Evolutionary conservation across 1,140 invertebrate genomes (phyloP).

Genomic region (Leptoteleia sp.): DNA sequence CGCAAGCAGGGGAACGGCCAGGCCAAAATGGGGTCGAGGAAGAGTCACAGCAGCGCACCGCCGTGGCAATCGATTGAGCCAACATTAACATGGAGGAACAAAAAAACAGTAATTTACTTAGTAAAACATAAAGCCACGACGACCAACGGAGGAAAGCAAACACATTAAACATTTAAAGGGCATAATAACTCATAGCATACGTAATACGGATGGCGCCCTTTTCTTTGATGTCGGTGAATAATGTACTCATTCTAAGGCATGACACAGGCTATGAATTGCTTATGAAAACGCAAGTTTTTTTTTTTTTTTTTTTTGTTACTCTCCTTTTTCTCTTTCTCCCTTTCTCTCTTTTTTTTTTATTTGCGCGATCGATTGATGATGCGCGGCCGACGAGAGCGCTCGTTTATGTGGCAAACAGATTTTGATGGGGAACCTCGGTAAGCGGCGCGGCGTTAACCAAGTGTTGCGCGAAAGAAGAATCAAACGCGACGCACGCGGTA

Average conservation of each 20-base stretch:
- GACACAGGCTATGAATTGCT: conserved; percentile 73
- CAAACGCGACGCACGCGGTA: conserved; percentile 14
- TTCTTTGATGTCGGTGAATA: conserved; percentile 81
- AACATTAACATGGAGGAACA: conserved; percentile 78
- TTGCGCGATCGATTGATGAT: conserved; percentile 67
- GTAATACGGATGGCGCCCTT: conserved; percentile 80
- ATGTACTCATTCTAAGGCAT: conserved; percentile 79
- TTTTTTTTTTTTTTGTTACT: no score
- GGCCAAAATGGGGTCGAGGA: conserved; percentile 55
- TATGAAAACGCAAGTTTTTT: conserved; percentile 68
- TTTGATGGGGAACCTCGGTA: conserved; percentile 51
- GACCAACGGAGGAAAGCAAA: conserved; percentile 81
- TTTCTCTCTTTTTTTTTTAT: no score
- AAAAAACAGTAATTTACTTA: conserved; percentile 82
- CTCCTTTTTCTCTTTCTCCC: no score
- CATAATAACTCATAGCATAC: conserved; percentile 81
- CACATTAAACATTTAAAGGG: conserved; percentile 82
- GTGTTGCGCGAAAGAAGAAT: conserved; percentile 37
- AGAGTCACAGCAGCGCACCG: conserved; percentile 62
- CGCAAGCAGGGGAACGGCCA: conserved; percentile 30
- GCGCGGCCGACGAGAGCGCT: conserved; percentile 53
- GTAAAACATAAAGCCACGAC: conserved; percentile 81
- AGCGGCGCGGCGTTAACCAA: conserved; percentile 17
- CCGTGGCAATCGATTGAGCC: conserved; percentile 79
- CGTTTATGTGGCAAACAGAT: conserved; percentile 59